Percentiles rank a stretch among this genome's conserved stretches.
phyloP scores from a whole-genome alignment of 2,797 vertebrate species.

The Anolis apletophallus region DNA sequence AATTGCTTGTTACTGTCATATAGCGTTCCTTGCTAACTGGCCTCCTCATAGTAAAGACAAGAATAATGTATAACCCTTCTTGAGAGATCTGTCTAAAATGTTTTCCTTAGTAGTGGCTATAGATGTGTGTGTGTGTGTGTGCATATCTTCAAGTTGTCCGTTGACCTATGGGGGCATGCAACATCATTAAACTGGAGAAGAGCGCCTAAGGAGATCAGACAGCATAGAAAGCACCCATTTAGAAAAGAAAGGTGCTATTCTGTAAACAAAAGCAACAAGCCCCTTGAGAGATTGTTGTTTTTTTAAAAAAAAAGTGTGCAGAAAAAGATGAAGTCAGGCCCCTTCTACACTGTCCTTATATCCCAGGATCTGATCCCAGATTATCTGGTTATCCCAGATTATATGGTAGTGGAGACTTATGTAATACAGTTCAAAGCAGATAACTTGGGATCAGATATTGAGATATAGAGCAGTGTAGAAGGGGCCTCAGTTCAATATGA shows the following conservation, averaged over 20 bases:
- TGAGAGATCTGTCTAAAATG: background rate
- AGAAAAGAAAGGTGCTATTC: background rate
- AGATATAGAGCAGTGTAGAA: no score
- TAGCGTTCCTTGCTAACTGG: background rate
- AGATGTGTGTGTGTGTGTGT: background rate
- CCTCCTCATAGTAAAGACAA: background rate
- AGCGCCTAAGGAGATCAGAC: background rate
- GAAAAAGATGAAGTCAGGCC: background rate
- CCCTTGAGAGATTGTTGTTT: background rate
- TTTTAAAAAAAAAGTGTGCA: background rate
- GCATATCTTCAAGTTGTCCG: no score
- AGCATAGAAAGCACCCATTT: background rate
- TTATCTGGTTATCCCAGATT: no score
- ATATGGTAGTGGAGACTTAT: no score
- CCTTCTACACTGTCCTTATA: no score
- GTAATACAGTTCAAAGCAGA: no score
- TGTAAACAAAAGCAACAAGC: background rate
- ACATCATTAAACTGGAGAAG: background rate
- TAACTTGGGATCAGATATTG: no score
- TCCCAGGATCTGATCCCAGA: no score
- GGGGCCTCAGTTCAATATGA: background rate
- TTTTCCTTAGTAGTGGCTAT: background rate
- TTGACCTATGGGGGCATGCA: background rate
- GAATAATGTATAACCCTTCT: background rate
- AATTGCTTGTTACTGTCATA: background rate